Percentiles rank a stretch among this genome's conserved stretches.
Conservation (phyloP, 2,797 vertebrate species). For the Crax fasciolata region DNA sequence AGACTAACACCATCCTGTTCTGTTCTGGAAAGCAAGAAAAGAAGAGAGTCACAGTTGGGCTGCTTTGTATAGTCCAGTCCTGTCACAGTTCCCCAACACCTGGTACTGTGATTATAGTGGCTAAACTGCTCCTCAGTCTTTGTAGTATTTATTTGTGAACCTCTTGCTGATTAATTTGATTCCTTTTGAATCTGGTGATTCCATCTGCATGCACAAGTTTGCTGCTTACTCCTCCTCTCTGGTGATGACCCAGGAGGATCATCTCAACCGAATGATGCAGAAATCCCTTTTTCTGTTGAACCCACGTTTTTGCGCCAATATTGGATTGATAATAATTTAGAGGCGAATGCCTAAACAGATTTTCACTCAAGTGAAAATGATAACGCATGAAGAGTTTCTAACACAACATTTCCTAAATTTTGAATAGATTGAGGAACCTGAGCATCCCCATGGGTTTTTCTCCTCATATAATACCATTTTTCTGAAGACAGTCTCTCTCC, state of each 20-base stretch:
- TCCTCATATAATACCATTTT: neutral
- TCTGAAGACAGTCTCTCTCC: neutral
- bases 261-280: neutral
- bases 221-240: neutral
- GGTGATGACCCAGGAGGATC: neutral
- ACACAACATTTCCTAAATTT: neutral
- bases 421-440: neutral
- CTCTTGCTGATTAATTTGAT: neutral
- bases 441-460: neutral
- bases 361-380: neutral
- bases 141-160: neutral
- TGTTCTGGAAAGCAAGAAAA: neutral
- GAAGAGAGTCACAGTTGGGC: neutral
- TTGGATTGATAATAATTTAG: neutral
- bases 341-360: neutral
- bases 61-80: neutral
- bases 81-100: neutral
- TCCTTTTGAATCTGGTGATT: neutral
- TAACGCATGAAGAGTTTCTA: neutral
- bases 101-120: neutral
- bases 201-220: neutral
- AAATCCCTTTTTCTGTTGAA: neutral
- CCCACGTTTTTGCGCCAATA: neutral
- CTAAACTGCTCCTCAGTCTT: neutral
- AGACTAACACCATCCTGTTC: neutral